phyloP scores from a whole-genome alignment of 2,888 invertebrate genomes.

The Stratiomys singularior region DNA sequence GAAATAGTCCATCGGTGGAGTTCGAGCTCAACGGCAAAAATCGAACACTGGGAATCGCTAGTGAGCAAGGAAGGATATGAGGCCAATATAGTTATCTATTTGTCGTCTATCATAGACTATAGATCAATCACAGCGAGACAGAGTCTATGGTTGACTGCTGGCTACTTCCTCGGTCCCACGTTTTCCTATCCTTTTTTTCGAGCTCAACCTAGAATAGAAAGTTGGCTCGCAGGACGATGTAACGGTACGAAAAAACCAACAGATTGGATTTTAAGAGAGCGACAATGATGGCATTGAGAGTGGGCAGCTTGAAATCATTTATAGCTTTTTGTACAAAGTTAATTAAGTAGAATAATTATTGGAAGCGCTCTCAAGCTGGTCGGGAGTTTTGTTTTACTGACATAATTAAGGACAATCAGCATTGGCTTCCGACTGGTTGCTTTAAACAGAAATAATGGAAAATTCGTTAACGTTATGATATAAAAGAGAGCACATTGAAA shows the following conservation, averaged over 20 bases:
- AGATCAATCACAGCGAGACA: conserved; percentile 32
- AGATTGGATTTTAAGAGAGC: neutral
- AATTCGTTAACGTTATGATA: neutral
- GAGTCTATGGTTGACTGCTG: neutral
- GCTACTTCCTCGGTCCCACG: neutral
- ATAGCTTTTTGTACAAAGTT: neutral
- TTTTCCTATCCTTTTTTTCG: neutral
- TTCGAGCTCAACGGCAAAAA: neutral
- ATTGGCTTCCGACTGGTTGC: too few relatives aligned
- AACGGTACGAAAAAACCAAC: neutral
- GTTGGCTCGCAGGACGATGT: neutral
- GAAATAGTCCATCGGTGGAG: neutral
- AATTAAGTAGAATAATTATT: neutral
- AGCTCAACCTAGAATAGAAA: neutral
- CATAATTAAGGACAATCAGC: neutral
- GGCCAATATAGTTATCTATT: conserved; percentile 36
- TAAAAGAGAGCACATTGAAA: neutral
- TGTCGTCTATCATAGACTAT: conserved; percentile 36
- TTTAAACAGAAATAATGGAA: too few relatives aligned
- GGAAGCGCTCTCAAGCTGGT: neutral
- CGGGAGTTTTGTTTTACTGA: neutral
- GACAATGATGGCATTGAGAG: neutral
- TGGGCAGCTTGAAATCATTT: neutral
- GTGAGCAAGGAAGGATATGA: conserved; percentile 27
- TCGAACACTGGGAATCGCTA: conserved; percentile 7